Base-by-base conservation (phyloP, 2,888 invertebrate genomes). In the Hypsopygia costalis region DNA sequence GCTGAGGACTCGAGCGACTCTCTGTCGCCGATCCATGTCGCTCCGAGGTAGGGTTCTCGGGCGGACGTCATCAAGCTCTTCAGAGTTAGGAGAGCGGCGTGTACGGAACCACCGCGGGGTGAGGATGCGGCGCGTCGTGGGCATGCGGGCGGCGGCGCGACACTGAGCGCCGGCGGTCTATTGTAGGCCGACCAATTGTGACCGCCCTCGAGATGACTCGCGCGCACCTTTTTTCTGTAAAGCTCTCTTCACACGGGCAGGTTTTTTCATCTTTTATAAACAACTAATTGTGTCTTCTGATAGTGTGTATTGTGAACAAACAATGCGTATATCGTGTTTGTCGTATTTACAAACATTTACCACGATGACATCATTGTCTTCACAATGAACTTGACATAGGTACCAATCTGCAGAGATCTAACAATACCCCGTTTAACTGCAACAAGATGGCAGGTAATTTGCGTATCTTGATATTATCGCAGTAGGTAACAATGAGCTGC, bases 51-150 rank as follows among this genome's bases (percentile, higher is more conserved):
- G 51, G 52, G 57, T 55, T 41, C 58, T 49, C 38, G 59, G 50
- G 42, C 60, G 58, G 55, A 64, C 66, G 51, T 67, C 76, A 58
- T 68, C 64, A 51, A 66, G 68, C 52, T 77, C 75, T 52, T 72
- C 67, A 46, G 62, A 52, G 54, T 61, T 51, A 47, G 65, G 74
- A 56, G 72, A 64, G 69, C 79, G 77, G 63, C 71, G 72, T 41
- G 65, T 54, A 53, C 71, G 71, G 67, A 78, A 69, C 78, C 82
- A 81, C 68, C 83, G 80, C 75, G 79, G 62, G 61, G 80, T 57
- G 53, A 78, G 75, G 47, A 78, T 61, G 53, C 76, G 79, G 60
- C 79, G 77, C 73, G 81, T 69, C 68, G 71, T 60, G 69, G 82
- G 78, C 81, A 81, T 81, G 77, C 81, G 81, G 77, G 66, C 68